Percentiles rank a stretch among this genome's conserved stretches.
These are phyloP conservation scores for Habropoda laboriosa DNA, from an alignment of 1,140 invertebrate genomes.

Conservation along the genomic window DNA sequence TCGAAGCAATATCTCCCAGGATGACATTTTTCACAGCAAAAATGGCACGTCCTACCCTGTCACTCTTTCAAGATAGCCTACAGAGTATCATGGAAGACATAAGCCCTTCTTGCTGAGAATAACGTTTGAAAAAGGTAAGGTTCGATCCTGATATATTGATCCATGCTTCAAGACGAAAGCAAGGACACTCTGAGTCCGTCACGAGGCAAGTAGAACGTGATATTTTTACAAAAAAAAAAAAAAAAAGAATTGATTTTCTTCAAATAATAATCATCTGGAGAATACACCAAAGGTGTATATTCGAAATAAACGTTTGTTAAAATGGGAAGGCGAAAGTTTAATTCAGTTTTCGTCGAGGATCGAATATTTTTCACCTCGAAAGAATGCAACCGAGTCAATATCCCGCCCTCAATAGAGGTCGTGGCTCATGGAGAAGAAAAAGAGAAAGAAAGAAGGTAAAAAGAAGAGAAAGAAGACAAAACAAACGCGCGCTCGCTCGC, in stretches of 20 bases:
- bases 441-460: background rate
- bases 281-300: no score
- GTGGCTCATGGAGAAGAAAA: background rate
- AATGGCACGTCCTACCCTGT: background rate
- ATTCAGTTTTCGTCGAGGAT: conserved; percentile 40
- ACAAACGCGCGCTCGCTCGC: conserved; percentile 10
- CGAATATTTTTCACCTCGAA: background rate
- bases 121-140: no score
- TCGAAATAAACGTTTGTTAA: no score
- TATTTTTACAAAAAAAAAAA: no score
- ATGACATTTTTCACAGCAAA: background rate
- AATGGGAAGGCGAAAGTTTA: background rate
- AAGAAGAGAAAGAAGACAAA: background rate
- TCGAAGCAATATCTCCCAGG: no score
- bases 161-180: background rate
- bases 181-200: background rate
- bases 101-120: background rate
- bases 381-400: conserved; percentile 4
- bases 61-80: background rate
- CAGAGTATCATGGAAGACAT: background rate
- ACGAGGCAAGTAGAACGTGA: no score
- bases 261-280: no score
- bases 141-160: background rate
- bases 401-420: no score
- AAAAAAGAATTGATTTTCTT: no score